Conservation (phyloP, 92 coral and sea anemone species). For the Metridium senile region DNA sequence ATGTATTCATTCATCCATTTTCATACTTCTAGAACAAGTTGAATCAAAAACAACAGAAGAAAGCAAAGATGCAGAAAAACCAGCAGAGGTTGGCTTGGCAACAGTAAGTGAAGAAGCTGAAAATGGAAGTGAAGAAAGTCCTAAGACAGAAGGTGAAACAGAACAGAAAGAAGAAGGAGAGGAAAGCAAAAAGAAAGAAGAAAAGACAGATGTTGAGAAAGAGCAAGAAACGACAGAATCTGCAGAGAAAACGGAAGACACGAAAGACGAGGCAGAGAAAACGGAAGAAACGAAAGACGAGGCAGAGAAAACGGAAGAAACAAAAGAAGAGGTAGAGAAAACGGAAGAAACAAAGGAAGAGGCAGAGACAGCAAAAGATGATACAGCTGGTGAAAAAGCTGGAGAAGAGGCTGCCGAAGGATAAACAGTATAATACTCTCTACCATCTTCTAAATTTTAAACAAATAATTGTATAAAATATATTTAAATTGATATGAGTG, state of each 20-base stretch:
- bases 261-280: constrained; percentile 6
- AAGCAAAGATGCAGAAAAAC: constrained; percentile 21
- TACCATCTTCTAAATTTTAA: not conserved
- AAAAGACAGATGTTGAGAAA: constrained; percentile 7
- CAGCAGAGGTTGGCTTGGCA: constrained; percentile 31
- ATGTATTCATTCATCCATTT: not conserved
- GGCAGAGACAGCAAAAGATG: not conserved
- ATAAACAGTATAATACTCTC: not conserved
- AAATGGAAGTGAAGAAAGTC: constrained; percentile 19
- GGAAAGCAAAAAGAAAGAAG: not conserved
- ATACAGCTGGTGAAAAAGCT: not conserved
- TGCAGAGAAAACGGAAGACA: constrained; percentile 4
- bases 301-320: not conserved
- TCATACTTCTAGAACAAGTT: constrained; percentile 18
- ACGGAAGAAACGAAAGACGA: constrained; percentile 8
- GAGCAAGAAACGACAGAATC: constrained; percentile 22
- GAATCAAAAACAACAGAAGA: constrained; percentile 26
- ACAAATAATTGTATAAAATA: too few relatives aligned
- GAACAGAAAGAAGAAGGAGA: constrained; percentile 19
- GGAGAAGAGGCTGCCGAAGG: constrained; percentile 12
- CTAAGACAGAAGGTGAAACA: constrained; percentile 15
- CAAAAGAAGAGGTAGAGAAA: constrained; percentile 1
- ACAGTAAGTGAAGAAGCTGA: constrained; percentile 42
- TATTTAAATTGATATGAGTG: too few relatives aligned
- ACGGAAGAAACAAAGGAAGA: constrained; percentile 6